Percentiles rank a stretch among this genome's conserved stretches.
Conservation (phyloP, 2,888 invertebrate species). For the Amiota mariae region DNA sequence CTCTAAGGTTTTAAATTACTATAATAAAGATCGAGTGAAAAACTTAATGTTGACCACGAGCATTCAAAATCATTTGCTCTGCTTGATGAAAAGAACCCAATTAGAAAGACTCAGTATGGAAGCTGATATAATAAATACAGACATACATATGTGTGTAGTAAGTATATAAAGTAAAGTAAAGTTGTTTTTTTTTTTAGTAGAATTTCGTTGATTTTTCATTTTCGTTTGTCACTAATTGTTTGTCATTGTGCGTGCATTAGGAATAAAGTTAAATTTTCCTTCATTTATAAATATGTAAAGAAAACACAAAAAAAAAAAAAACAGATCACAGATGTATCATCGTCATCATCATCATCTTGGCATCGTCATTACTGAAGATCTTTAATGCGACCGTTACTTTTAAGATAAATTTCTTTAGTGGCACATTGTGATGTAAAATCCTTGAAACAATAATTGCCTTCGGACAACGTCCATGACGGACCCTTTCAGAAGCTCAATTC, state of each 20-base stretch:
- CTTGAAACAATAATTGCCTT: conserved; percentile 43
- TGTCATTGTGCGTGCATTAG: conserved; percentile 5
- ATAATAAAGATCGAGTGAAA: conserved; percentile 24
- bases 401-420: conserved; percentile 7
- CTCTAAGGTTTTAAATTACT: background rate
- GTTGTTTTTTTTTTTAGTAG: background rate
- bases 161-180: background rate
- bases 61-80: background rate
- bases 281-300: background rate
- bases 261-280: background rate
- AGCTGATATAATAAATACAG: no score
- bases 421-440: conserved; percentile 18
- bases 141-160: no score
- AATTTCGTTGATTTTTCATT: background rate
- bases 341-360: background rate
- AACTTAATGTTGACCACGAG: conserved; percentile 22
- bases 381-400: conserved; percentile 21
- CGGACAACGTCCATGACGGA: conserved; percentile 59
- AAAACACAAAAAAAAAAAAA: conserved; percentile 26
- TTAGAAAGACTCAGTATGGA: background rate
- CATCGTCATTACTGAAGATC: background rate
- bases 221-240: background rate
- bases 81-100: background rate
- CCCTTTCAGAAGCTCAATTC: background rate
- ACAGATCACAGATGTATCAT: background rate